These are phyloP conservation scores for Tyto alba DNA, from an alignment of 2,113 vertebrate species.

Conservation along the genomic window DNA sequence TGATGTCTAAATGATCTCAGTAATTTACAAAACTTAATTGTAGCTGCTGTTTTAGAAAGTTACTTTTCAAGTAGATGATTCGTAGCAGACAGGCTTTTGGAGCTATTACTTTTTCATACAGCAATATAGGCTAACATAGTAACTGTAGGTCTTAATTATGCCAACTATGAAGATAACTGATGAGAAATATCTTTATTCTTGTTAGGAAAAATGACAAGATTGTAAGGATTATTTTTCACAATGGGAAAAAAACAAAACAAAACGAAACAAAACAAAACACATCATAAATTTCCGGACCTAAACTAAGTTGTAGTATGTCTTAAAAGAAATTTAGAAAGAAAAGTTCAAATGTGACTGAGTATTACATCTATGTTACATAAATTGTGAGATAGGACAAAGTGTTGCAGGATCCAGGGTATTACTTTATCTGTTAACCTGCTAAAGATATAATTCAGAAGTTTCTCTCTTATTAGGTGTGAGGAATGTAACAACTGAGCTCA, in stretches of 20 bases:
- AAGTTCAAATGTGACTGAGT: neutral
- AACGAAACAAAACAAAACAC: neutral
- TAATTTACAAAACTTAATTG: neutral
- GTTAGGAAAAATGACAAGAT: neutral
- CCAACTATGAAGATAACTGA: neutral
- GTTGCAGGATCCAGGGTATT: neutral
- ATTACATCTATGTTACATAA: neutral
- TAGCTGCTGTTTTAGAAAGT: neutral
- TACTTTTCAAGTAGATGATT: neutral
- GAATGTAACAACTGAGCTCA: neutral
- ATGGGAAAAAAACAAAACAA: neutral
- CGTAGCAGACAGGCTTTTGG: neutral
- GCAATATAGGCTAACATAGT: neutral
- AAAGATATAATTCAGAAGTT: neutral
- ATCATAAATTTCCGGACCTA: neutral
- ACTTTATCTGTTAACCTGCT: neutral
- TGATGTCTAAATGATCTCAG: neutral
- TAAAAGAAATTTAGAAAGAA: neutral
- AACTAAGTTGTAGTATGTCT: neutral
- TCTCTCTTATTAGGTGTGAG: neutral
- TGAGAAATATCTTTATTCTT: neutral
- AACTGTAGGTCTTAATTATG: neutral
- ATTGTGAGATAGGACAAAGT: neutral
- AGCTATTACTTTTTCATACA: neutral
- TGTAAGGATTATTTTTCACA: neutral